Percentiles rank a stretch among this genome's conserved stretches.
phyloP scores from a whole-genome alignment of 2,888 invertebrate species.

The Empis livida region DNA sequence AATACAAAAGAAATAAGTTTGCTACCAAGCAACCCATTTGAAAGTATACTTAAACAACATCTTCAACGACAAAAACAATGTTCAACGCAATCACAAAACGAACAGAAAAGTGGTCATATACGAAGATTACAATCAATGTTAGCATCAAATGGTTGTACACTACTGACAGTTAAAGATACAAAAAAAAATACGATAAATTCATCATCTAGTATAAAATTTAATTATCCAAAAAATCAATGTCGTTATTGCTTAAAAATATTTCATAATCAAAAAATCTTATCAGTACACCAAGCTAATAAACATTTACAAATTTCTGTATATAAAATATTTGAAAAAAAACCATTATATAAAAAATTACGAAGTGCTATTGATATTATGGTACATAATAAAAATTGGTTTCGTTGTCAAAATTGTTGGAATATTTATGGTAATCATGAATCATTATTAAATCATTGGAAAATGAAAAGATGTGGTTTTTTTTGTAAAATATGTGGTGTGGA shows the following conservation, averaged over 20 bases:
- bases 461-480: conserved; percentile 23
- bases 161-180: conserved; percentile 14
- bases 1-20: too few species aligned
- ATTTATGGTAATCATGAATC: conserved; percentile 20
- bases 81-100: too few species aligned
- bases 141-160: conserved; percentile 20
- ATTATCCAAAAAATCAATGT: conserved; percentile 10
- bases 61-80: too few species aligned
- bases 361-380: conserved; percentile 20
- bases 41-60: too few species aligned
- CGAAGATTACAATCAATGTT: conserved; percentile 17
- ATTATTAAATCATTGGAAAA: conserved; percentile 24
- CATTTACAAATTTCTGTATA: conserved; percentile 18
- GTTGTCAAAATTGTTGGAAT: conserved; percentile 25
- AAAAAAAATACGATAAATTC: conserved; percentile 16
- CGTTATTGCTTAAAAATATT: conserved; percentile 10
- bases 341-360: conserved; percentile 17
- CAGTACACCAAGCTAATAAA: conserved; percentile 20
- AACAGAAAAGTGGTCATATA: conserved; percentile 3
- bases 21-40: too few species aligned
- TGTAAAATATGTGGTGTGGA: conserved; percentile 24
- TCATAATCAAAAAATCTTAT: conserved; percentile 14
- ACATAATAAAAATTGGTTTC: conserved; percentile 20
- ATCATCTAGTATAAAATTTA: too few species aligned
- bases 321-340: conserved; percentile 18